Percentiles rank a stretch among this genome's conserved stretches.
Conservation (phyloP, 2,888 invertebrate species). For the Hofmannophila pseudospretella region DNA sequence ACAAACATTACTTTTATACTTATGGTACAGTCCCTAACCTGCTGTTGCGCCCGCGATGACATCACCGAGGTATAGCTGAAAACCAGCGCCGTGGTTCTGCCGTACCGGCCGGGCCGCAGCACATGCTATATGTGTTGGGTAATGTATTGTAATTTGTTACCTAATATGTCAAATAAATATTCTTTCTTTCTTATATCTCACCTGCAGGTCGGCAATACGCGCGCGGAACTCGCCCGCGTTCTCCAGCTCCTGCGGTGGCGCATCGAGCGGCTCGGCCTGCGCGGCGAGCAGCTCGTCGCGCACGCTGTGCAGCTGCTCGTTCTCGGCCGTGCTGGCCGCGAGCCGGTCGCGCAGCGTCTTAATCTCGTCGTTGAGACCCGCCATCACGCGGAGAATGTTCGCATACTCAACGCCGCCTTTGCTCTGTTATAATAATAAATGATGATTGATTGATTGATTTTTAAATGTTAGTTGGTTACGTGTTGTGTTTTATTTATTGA, state of each 20-base stretch:
- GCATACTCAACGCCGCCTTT: conserved; percentile 65
- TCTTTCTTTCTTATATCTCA: no score
- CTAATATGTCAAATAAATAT: no score
- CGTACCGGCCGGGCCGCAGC: no score
- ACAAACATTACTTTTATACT: no score
- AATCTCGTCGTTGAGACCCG: conserved; percentile 69
- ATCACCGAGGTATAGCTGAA: no score
- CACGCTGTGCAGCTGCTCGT: conserved; percentile 52
- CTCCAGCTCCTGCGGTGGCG: conserved; percentile 10
- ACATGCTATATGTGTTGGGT: no score
- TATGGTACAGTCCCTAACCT: no score
- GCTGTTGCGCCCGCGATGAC: no score
- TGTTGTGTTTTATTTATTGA: not conserved
- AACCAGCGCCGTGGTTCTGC: no score
- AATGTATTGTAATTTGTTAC: no score
- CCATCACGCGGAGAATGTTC: conserved; percentile 67
- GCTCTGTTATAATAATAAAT: conserved; percentile 29
- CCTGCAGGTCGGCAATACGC: conserved; percentile 56
- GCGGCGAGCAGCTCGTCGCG: conserved; percentile 63
- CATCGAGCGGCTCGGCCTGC: conserved; percentile 20
- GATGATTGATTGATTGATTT: not conserved
- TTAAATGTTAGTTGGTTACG: not conserved
- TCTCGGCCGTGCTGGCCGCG: conserved; percentile 36
- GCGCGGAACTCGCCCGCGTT: conserved; percentile 36
- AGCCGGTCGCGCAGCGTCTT: conserved; percentile 57